Base-by-base conservation (phyloP, 2,888 invertebrate species). In the Sphaerophoria rueppellii region DNA sequence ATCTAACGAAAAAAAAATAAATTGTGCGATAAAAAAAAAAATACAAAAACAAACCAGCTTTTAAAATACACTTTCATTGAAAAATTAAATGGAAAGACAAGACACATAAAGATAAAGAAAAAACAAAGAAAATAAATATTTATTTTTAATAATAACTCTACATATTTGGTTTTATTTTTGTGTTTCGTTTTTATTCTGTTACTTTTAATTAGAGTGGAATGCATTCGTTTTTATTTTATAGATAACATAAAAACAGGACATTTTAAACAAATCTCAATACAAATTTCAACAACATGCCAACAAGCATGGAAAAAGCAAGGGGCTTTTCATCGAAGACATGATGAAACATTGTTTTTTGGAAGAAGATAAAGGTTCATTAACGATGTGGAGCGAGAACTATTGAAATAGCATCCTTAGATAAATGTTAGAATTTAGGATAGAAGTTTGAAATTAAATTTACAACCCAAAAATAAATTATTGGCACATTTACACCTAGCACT, bases 51-150 rank as follows among this genome's bases (percentile, higher is more conserved):
- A 3, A 35, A 60, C 11, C 57, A 82, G 73, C 65, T 46, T 73
- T 58, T 76, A 14, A 72, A 72, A 73, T 58, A 69, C 61, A 81
- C 69, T 67, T 71, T 52, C 70, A 81, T 69, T 70, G 73, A 86
- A 74, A 71, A 7, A 6, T 69, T 89, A 89, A 89, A 76, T 76
- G 67, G 43, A 79, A 79, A 43, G 57, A 63, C 52, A 82, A 69
- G 69, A 74, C 46, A 63, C 43, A 67, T 58, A 70, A n/a, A 57
- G 35, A 32, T 61, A 63, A 55, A 9, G 57, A 73, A 34, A 63
- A 63, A 63, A 48, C 48, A 48, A 77, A 48, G 73, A 67, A 79
- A 82, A 82, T 77, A 82, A 82, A 82, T 82, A 82, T 82, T 82
- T 82, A 82, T 82, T 82, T 82, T 74, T 74, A 74, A 77, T 78